These are phyloP conservation scores for Andrena dorsata DNA, from an alignment of 2,888 invertebrate genomes.

Conservation along the genomic window DNA sequence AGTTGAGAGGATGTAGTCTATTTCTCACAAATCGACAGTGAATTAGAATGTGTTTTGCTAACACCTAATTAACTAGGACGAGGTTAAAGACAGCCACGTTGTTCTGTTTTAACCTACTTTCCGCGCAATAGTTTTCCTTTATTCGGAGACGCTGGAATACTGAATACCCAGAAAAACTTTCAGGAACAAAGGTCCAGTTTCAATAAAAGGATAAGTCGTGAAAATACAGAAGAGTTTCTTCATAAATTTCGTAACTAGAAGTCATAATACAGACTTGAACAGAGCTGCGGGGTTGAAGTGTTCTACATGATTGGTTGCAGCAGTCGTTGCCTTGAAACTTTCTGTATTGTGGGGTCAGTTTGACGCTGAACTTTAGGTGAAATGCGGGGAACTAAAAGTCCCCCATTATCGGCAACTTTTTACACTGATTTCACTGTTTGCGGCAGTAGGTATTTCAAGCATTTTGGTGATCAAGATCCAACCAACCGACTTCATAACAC, in stretches of 20 bases:
- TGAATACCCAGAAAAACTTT: neutral
- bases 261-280: constrained; percentile 5
- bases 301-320: neutral
- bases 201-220: constrained; percentile 20
- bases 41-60: neutral
- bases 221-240: neutral
- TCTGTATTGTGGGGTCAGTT: neutral
- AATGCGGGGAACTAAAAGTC: neutral
- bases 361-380: neutral
- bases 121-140: neutral
- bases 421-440: too few relatives aligned
- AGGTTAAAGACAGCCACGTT: neutral
- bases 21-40: neutral
- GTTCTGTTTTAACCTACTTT: neutral
- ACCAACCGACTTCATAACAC: neutral
- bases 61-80: too few relatives aligned
- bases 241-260: neutral
- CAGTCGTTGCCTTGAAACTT: neutral
- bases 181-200: neutral
- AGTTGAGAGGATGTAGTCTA: neutral
- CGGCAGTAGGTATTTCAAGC: too few relatives aligned
- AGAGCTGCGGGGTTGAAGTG: neutral
- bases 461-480: neutral
- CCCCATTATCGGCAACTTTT: too few relatives aligned
- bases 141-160: neutral